phyloP scores from a whole-genome alignment of 2,888 invertebrate genomes.

The Tribolium freemani region DNA sequence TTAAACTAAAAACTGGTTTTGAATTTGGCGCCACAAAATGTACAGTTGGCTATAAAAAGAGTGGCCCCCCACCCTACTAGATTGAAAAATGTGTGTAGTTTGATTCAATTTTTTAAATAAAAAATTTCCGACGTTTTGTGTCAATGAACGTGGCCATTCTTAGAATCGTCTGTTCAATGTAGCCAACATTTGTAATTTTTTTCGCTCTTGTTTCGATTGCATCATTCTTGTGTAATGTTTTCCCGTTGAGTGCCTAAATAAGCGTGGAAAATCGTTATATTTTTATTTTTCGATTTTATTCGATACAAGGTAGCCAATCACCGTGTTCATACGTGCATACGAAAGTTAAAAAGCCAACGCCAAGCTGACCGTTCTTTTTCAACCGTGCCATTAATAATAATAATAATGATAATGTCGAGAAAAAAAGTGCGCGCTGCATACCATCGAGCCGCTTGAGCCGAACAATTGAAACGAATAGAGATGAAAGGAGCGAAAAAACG shows the following conservation, averaged over 20 bases:
- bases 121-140: no score
- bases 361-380: conserved; percentile 47
- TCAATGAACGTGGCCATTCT: no score
- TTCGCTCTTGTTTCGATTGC: conserved; percentile 12
- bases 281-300: conserved; percentile 34
- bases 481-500: not conserved
- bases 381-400: conserved; percentile 29
- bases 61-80: no score
- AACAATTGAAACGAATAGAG: conserved; percentile 49
- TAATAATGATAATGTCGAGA: conserved; percentile 24
- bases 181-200: conserved; percentile 12
- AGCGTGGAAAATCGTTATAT: conserved; percentile 41
- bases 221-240: conserved; percentile 36
- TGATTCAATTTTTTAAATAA: no score
- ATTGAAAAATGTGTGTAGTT: no score
- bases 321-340: conserved; percentile 50
- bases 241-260: conserved; percentile 43
- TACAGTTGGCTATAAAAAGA: no score
- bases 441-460: conserved; percentile 50
- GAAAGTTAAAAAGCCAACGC: conserved; percentile 52
- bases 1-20: no score
- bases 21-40: no score
- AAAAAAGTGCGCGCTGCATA: conserved; percentile 43
- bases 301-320: conserved; percentile 51
- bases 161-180: no score